These are phyloP conservation scores for Nemurella pictetii DNA, from an alignment of 2,888 invertebrate genomes.

Conservation along the genomic window DNA sequence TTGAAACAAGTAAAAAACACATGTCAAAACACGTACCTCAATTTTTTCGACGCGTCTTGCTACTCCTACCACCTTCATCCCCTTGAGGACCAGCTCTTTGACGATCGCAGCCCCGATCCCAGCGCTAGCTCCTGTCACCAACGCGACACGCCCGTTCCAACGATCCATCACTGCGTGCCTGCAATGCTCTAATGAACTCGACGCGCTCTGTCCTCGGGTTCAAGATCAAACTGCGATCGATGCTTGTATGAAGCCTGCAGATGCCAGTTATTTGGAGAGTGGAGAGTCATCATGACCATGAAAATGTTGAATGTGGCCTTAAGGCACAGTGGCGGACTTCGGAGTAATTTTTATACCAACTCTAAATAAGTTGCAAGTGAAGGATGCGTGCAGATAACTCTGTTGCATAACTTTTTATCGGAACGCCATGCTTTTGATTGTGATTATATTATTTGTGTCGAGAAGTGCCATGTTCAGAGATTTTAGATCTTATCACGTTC, in stretches of 20 bases:
- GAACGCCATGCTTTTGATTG: no score
- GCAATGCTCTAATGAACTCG: background rate
- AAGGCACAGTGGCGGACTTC: background rate
- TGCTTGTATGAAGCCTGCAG: no score
- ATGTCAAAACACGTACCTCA: no score
- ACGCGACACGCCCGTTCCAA: slow-evolving; percentile 63
- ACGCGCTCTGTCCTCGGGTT: background rate
- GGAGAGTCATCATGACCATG: background rate
- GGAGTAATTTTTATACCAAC: no score
- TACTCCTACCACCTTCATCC: slow-evolving; percentile 59
- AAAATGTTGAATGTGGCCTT: background rate
- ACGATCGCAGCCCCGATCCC: slow-evolving; percentile 55
- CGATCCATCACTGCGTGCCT: slow-evolving; percentile 54
- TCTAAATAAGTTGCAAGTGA: no score
- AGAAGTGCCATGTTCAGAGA: no score
- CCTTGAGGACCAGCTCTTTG: slow-evolving; percentile 49
- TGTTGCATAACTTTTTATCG: no score
- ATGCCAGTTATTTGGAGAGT: no score
- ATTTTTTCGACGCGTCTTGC: slow-evolving; percentile 57
- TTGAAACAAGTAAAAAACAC: no score
- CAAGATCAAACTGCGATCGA: background rate
- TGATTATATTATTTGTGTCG: no score
- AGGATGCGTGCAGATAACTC: no score
- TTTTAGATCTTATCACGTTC: no score
- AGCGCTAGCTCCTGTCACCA: slow-evolving; percentile 55